Evolutionary conservation across 2,797 vertebrate species (phyloP).

Genomic region (Rhynchotus rufescens): DNA sequence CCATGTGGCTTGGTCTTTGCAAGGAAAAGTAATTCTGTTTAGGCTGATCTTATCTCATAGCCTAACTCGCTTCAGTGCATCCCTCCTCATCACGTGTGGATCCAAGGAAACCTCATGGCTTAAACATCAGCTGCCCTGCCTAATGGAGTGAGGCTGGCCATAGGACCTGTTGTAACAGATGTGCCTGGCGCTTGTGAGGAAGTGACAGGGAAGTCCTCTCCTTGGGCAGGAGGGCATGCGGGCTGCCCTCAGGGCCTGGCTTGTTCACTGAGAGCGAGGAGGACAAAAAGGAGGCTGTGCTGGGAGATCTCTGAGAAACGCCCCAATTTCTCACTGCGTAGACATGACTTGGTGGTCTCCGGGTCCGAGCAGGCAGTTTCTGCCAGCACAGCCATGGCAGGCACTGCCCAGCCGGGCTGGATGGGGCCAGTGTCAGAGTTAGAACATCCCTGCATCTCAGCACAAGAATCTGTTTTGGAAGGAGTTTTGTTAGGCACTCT

Average conservation of each 20-base stretch:
- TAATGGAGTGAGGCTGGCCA: not conserved
- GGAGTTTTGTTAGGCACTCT: not conserved
- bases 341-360: not conserved
- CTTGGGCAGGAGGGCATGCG: too few relatives aligned
- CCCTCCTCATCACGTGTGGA: not conserved
- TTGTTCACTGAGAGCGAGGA: not conserved
- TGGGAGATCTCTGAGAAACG: not conserved
- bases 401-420: not conserved
- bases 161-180: not conserved
- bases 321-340: not conserved
- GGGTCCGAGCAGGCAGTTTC: too few relatives aligned
- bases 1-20: not conserved
- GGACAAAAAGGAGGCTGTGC: not conserved
- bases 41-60: not conserved
- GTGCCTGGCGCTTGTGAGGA: not conserved
- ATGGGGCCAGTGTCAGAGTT: not conserved
- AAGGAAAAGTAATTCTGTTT: not conserved
- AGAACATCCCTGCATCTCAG: rapidly evolving
- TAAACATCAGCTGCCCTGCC: not conserved
- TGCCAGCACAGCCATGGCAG: not conserved
- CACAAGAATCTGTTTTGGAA: not conserved
- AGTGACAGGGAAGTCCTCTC: not conserved
- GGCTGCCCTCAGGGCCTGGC: not conserved
- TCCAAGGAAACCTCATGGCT: not conserved
- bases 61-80: not conserved